phyloP scores from a whole-genome alignment of 2,797 vertebrate species.

The Cuculus canorus region DNA sequence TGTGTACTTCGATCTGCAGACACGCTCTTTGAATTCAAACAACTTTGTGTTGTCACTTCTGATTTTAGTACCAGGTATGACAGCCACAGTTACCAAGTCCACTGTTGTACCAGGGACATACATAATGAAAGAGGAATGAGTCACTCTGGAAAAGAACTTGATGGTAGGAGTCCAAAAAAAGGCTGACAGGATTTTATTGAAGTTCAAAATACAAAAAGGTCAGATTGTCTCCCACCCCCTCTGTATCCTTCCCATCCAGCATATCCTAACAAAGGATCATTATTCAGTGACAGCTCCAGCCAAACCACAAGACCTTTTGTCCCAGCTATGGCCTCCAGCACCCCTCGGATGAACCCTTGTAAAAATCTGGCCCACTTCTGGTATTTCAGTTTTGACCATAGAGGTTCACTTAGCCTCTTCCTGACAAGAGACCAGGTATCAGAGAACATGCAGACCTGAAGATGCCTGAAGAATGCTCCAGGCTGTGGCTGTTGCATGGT shows the following conservation, averaged over 20 bases:
- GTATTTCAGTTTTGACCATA: neutral
- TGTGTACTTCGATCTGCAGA: neutral
- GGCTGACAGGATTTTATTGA: conserved; percentile 56
- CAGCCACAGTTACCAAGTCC: neutral
- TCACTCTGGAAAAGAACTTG: neutral
- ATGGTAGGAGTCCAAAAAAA: neutral
- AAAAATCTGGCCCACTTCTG: neutral
- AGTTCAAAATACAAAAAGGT: conserved; percentile 40
- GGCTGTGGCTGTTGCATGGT: neutral
- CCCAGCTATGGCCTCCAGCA: neutral
- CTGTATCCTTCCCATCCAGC: neutral
- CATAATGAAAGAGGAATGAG: neutral
- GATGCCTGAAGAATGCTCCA: neutral
- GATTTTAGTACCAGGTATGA: neutral
- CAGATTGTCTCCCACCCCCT: conserved; percentile 12
- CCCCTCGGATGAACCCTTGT: neutral
- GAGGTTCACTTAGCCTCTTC: neutral
- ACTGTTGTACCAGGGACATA: neutral
- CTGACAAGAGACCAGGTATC: neutral
- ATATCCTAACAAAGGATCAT: neutral
- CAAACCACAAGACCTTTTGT: neutral
- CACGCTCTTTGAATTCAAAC: conserved; percentile 15
- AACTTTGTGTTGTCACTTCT: neutral
- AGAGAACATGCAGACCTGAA: neutral
- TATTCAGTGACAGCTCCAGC: conserved; percentile 29